Conservation (phyloP, 2,797 vertebrate genomes). For the Luscinia luscinia region DNA sequence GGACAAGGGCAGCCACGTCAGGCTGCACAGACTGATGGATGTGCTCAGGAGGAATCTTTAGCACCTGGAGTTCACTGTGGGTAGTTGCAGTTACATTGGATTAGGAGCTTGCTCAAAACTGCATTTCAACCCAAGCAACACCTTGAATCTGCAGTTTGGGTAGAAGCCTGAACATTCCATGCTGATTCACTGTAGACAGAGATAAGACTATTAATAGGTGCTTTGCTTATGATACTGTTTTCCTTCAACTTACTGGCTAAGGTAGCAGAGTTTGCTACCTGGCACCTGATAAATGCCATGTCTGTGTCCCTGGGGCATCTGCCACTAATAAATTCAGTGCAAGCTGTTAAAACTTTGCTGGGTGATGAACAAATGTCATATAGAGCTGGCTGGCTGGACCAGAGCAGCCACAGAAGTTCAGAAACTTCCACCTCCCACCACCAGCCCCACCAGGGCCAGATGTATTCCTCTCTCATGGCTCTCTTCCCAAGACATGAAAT, state of each 20-base stretch:
- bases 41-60: not conserved
- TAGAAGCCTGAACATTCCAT: not conserved
- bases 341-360: not conserved
- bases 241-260: conserved; percentile 4
- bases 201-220: conserved; percentile 12
- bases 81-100: not conserved
- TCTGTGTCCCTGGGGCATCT: not conserved
- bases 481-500: not conserved
- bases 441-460: not conserved
- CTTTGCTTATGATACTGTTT: not conserved
- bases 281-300: not conserved
- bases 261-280: not conserved
- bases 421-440: not conserved
- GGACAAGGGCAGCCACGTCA: not conserved
- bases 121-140: not conserved
- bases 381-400: not conserved
- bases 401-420: not conserved
- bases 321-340: not conserved
- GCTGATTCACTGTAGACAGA: not conserved
- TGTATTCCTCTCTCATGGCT: not conserved
- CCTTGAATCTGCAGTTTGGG: not conserved
- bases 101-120: not conserved
- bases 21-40: not conserved
- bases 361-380: not conserved
- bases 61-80: not conserved